Evolutionary conservation across 2,797 vertebrate genomes (phyloP).

Genomic region (Lophius americanus): DNA sequence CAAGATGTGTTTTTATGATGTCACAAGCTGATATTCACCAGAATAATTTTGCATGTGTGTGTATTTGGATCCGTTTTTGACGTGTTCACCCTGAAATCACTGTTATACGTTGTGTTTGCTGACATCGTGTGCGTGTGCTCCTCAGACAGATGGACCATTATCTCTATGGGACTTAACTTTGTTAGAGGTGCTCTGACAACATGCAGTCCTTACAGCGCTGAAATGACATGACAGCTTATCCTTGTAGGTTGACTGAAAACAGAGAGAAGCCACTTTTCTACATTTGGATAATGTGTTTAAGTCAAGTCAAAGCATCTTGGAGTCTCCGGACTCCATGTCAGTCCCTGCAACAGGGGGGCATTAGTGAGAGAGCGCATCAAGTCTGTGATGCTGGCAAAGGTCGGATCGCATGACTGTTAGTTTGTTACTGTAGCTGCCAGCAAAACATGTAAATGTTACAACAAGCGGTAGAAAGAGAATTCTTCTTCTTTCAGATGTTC

Average conservation of each 20-base stretch:
- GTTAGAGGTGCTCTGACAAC: constrained; percentile 47
- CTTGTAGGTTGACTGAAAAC: constrained; percentile 46
- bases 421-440: constrained; percentile 1
- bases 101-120: constrained; percentile 8
- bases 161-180: constrained; percentile 50
- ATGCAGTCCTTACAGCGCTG: constrained; percentile 14
- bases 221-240: constrained; percentile 30
- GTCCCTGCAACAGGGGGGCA: constrained; percentile 17
- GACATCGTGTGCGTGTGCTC: constrained; percentile 31
- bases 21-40: too few relatives aligned
- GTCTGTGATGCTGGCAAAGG: constrained; percentile 10
- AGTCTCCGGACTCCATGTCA: constrained; percentile 31
- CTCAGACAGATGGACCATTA: constrained; percentile 36
- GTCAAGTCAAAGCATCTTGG: constrained; percentile 48
- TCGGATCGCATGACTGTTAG: constrained; percentile 11
- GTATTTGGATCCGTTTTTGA: constrained; percentile 6
- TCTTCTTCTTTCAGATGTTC: too few relatives aligned
- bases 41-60: too few relatives aligned
- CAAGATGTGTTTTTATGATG: too few relatives aligned
- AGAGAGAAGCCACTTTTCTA: constrained; percentile 25
- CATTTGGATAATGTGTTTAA: constrained; percentile 47
- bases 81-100: constrained; percentile 20
- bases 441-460: neutral
- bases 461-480: neutral
- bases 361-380: constrained; percentile 23